Evolutionary conservation across 2,888 invertebrate genomes (phyloP).

Genomic region (Cybosia mesomella): DNA sequence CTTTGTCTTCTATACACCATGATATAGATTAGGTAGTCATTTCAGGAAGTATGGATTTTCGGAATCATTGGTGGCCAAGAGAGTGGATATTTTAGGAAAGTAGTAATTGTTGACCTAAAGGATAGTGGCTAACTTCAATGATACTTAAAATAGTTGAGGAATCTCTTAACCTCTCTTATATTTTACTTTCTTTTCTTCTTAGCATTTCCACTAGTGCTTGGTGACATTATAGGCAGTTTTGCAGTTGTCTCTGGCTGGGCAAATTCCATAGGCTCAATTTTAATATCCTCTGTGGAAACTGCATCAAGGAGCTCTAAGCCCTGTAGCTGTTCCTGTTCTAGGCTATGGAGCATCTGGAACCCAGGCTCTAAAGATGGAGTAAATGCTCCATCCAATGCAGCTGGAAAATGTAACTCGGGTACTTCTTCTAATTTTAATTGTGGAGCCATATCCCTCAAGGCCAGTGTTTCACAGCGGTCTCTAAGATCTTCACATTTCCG

Average conservation of each 20-base stretch:
- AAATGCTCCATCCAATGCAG: slow-evolving; percentile 81
- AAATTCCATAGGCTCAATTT: slow-evolving; percentile 79
- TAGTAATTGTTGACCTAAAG: too few species aligned
- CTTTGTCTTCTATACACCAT: too few species aligned
- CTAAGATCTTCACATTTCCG: slow-evolving; percentile 69
- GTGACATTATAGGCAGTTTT: slow-evolving; percentile 72
- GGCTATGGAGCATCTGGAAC: slow-evolving; percentile 89
- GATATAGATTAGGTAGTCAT: too few species aligned
- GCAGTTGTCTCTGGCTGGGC: slow-evolving; percentile 71
- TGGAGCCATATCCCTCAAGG: slow-evolving; percentile 73
- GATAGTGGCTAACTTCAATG: neutral
- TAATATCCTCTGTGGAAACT: slow-evolving; percentile 75
- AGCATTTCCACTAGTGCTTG: slow-evolving; percentile 58
- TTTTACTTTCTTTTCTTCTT: slow-evolving; percentile 78
- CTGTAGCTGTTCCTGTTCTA: slow-evolving; percentile 87
- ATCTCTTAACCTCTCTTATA: neutral
- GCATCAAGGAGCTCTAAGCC: slow-evolving; percentile 78
- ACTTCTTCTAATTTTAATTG: slow-evolving; percentile 82
- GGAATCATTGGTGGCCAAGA: too few species aligned
- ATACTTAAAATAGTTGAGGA: too few species aligned
- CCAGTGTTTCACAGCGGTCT: slow-evolving; percentile 69
- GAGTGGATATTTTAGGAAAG: too few species aligned
- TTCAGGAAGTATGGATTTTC: too few species aligned
- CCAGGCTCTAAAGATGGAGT: slow-evolving; percentile 88
- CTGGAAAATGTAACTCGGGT: slow-evolving; percentile 85